Base-by-base conservation (phyloP, 2,888 invertebrate genomes). In the Cephus nigrinus region DNA sequence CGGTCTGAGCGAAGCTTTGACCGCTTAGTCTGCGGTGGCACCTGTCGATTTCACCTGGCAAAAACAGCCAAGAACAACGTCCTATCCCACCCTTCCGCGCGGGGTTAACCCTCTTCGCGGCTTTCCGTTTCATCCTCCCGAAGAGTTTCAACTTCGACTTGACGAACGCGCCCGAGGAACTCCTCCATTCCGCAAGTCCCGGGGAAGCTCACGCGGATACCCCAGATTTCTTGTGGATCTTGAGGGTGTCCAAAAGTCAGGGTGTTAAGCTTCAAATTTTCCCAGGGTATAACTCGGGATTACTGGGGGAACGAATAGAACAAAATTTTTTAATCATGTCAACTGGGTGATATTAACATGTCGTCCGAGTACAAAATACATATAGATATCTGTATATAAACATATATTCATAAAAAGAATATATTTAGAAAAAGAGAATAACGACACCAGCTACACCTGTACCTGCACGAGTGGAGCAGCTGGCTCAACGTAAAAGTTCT, bases 1-100 rank as follows among this genome's bases (percentile, higher is more conserved):
- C 73, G 77, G 81, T 77, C 69, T 79, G 78, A 77, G 69, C 33
- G 76, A 80, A 80, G 81, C 77, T 77, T 73, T 72, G 76, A 81
- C 82, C 83, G 85, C 84, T 87, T 84, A 85, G 82, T 78, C 82
- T 87, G 86, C 84, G 89, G 90, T 86, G 81, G 83, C 81, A 82
- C 86, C 88, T 89, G 89, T 89, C 89, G 88, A 89, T 89, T 88
- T 86, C 86, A 86, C 84, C 79, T 80, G 32, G 80, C 85, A 85
- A 87, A 86, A 88, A 88, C 80, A 68, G 40, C 78, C 34, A 34
- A 23, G 30, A 30, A 75, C 12, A 35, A n/a, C 55, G 5, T 69
- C 12, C 36, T 15, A 15, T 15, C 23, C 68, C 69, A 34, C 11
- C 34, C 30, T 68, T 5, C 15, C 9, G 31, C 40, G 12, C 30